Evolutionary conservation across 2,888 invertebrate species (phyloP).

Genomic region (Lasioglossum malachurum): DNA sequence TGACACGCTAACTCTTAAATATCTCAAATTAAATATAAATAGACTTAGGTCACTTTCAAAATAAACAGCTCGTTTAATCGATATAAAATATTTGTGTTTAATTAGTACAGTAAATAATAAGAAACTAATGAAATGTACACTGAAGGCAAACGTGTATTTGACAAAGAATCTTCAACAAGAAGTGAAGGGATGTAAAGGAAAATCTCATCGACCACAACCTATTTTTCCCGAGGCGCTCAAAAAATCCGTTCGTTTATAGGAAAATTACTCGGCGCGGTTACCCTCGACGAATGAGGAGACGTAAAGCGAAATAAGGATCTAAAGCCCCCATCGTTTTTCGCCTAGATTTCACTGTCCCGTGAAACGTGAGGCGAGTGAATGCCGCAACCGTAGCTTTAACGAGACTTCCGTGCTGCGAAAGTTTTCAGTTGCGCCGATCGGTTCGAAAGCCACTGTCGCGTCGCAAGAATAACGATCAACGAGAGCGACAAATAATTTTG

Average conservation of each 20-base stretch:
- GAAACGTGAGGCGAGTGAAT: neutral
- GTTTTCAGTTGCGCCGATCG: neutral
- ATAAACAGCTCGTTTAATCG: too few species aligned
- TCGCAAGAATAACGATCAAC: neutral
- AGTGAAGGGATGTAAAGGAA: neutral
- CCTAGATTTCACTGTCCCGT: conserved; percentile 3
- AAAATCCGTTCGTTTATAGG: conserved; percentile 15
- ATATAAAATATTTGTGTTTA: too few species aligned
- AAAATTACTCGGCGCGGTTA: conserved; percentile 18
- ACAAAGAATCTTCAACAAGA: neutral
- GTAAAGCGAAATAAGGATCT: conserved; percentile 5
- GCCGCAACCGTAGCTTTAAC: neutral
- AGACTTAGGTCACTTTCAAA: too few species aligned
- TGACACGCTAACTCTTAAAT: too few species aligned
- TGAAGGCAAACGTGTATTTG: too few species aligned
- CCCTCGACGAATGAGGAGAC: neutral
- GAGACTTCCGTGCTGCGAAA: neutral
- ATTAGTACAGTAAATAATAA: neutral
- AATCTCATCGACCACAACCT: neutral
- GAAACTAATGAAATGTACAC: neutral
- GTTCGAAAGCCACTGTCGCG: neutral
- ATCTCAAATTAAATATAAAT: too few species aligned
- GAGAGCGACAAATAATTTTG: neutral
- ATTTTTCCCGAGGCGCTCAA: neutral
- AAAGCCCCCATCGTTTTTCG: conserved; percentile 1